phyloP scores from a whole-genome alignment of 2,888 invertebrate genomes.

The Urechis unicinctus region DNA sequence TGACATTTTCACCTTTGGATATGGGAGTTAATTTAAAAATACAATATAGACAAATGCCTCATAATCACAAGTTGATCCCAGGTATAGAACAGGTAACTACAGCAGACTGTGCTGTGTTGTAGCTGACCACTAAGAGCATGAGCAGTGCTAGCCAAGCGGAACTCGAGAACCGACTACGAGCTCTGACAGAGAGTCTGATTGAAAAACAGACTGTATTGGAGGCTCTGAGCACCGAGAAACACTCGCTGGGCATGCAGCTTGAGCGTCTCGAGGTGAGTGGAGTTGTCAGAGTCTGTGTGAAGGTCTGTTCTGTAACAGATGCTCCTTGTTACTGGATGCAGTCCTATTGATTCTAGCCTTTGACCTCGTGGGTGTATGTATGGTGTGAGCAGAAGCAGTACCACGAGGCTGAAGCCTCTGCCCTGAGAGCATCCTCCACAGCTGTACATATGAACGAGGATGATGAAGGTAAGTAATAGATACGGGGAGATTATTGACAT shows the following conservation, averaged over 20 bases:
- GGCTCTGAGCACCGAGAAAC: constrained; percentile 73
- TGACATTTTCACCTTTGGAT: no score
- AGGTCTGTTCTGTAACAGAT: not conserved
- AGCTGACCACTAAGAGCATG: constrained; percentile 46
- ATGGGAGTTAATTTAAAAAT: no score
- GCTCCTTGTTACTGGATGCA: no score
- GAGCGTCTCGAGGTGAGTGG: constrained; percentile 62
- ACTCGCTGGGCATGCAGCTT: constrained; percentile 74
- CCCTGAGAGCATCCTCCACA: constrained; percentile 56
- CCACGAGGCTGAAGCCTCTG: constrained; percentile 56
- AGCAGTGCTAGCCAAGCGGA: constrained; percentile 48
- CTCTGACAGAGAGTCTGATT: constrained; percentile 74
- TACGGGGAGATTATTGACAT: constrained; percentile 3
- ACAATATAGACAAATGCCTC: no score
- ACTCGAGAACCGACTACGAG: constrained; percentile 53
- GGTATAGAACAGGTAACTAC: no score
- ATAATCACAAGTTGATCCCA: no score
- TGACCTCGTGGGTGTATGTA: not conserved
- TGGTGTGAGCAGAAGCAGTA: constrained; percentile 56
- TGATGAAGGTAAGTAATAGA: constrained; percentile 58
- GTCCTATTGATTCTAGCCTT: not conserved
- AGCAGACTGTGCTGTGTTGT: constrained; percentile 11
- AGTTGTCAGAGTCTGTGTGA: not conserved
- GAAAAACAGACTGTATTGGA: constrained; percentile 82
- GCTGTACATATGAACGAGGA: constrained; percentile 60